Percentiles rank a stretch among this genome's conserved stretches.
phyloP scores from a whole-genome alignment of 2,113 vertebrate species.

The Pangasianodon hypophthalmus region DNA sequence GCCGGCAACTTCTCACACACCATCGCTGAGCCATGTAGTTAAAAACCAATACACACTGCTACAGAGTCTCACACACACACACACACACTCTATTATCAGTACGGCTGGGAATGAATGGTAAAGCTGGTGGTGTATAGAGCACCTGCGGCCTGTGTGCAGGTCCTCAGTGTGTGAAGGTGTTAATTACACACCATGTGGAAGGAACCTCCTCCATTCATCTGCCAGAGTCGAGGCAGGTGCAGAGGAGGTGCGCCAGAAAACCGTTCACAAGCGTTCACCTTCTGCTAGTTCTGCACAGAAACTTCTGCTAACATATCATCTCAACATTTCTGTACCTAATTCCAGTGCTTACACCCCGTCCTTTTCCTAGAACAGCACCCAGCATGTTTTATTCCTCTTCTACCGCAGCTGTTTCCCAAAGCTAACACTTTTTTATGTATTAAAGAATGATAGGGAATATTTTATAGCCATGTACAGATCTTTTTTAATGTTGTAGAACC shows the following conservation, averaged over 20 bases:
- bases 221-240: constrained; percentile 17
- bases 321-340: not conserved
- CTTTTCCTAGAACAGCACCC: not conserved
- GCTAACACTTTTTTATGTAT: not conserved
- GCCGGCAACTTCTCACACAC: constrained; percentile 92
- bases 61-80: not conserved
- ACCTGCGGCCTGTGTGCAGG: constrained; percentile 10
- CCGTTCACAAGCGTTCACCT: not conserved
- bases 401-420: not conserved
- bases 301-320: not conserved
- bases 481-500: not conserved
- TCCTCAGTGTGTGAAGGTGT: not conserved
- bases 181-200: constrained; percentile 1
- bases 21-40: constrained; percentile 79
- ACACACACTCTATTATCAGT: not conserved
- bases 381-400: not conserved
- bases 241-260: not conserved
- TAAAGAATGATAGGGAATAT: not conserved
- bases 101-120: not conserved
- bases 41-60: constrained; percentile 19
- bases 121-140: not conserved
- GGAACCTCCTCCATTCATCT: constrained; percentile 14
- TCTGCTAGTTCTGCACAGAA: not conserved
- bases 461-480: not conserved
- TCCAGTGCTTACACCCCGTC: too few relatives aligned